Evolutionary conservation across 2,888 invertebrate genomes (phyloP), one percentile per base, ranked within the genome.

Genomic region (Pheosia gnoma): DNA sequence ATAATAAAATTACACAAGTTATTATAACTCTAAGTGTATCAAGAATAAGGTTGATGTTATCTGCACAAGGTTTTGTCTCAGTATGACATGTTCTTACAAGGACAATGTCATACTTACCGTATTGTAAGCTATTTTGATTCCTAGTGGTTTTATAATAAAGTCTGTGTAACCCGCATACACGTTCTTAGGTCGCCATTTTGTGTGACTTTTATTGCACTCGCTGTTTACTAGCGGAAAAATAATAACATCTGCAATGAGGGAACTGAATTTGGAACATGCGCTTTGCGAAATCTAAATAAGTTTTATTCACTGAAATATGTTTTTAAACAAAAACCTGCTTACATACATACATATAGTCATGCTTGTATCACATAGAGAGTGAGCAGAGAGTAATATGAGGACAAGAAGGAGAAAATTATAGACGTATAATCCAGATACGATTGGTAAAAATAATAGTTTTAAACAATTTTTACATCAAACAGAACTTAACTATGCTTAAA

Each of bases 121-220:
- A 8, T 25, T 25, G 51, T 25, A 25, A 51, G 51, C 62, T 49
- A 79, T 65, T 72, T 45, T 65, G 37, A 65, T 62, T 77, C 69
- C 66, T 79, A 77, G n/a, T 11, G 0, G 53, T 0, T 43, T 37
- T 5, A 7, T 5, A 38, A 65, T 71, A 74, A 65, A 54, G 62
- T 59, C 58, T 38, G 52, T 55, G 36, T 47, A 41, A 38, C 58
- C 59, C 55, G 37, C 59, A 57, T 11, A 25, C n/a, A 41, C 59
- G 7, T 61, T 47, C 61, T 58, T 25, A 54, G 52, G 61, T 62
- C 38, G 67, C 68, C 67, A 65, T 74, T 73, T 74, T 66, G 70
- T 77, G 71, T 77, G 77, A 74, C 67, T 63, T 81, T 84, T 80
- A 81, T 81, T 78, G 72, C 77, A 72, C 63, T 63, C 68, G 73